Base-by-base conservation (phyloP, 2,113 vertebrate genomes). In the Strix uralensis region DNA sequence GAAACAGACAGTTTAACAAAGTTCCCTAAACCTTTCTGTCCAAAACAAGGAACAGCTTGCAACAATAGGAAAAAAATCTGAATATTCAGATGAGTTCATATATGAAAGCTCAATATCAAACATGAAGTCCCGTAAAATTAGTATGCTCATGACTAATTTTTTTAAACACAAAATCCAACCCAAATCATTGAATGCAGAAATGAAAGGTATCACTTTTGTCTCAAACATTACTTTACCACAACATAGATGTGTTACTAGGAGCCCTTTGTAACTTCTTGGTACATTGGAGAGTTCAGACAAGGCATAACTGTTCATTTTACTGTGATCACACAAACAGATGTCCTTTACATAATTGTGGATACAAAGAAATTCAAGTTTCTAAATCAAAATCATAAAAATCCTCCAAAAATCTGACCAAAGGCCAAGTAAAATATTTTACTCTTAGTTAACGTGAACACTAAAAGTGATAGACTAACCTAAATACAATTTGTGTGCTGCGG, bases 321-420 rank as follows among this genome's bases (percentile, higher is more conserved):
- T 38, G 70, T 13, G n/a, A 30, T 65, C 54, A 85, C 51, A 73
- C 36, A 55, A 75, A 71, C 2, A 4, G 13, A 52, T 29, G 36
- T 5, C 22, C 26, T 70, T 40, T 59, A 74, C 57, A 44, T 81
- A 81, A 70, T 91, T 75, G 61, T 71, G 40, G 65, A 70, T 85
- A 81, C 55, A 71, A 97, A 97, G 89, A 96, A 97, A 96, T 82
- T 49, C 58, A 96, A 85, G 86, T 92, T 97, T 69, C 95, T 94
- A 92, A 97, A 94, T 62, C 22, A 9, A 94, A 97, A 92, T 80
- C 15, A 78, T 92, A 81, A 84, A 86, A 91, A 90, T 46, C n/a
- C 69, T 70, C 87, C 54, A 77, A 29, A 19, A 94, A 75, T 91
- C 81, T 97, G 40, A 62, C 42, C 55, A 42, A 96, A 96, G 75